phyloP scores from a whole-genome alignment of 2,888 invertebrate species.

The Tachina grossa region DNA sequence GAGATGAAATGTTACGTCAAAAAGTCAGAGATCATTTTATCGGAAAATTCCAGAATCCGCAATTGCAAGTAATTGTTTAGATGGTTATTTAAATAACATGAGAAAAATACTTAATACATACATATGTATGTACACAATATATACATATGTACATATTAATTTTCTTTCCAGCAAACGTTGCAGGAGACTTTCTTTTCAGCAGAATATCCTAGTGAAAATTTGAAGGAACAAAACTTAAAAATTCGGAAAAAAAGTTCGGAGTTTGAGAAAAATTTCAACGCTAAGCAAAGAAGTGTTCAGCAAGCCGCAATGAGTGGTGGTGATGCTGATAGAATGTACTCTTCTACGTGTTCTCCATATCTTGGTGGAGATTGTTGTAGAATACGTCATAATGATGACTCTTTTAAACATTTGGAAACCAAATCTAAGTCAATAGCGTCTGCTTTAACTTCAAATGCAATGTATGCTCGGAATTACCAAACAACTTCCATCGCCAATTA shows the following conservation, averaged over 20 bases:
- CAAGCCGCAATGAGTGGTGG: slow-evolving; percentile 63
- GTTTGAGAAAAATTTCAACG: background rate
- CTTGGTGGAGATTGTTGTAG: slow-evolving; percentile 47
- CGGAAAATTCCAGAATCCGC: slow-evolving; percentile 31
- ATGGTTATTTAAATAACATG: background rate
- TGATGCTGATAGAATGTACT: slow-evolving; percentile 71
- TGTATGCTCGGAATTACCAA: slow-evolving; percentile 23
- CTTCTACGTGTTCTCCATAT: background rate
- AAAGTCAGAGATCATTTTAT: slow-evolving; percentile 69
- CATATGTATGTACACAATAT: no score
- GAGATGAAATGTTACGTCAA: slow-evolving; percentile 51
- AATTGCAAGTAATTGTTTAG: slow-evolving; percentile 23
- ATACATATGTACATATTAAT: background rate
- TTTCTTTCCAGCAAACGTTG: slow-evolving; percentile 2
- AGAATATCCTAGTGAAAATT: slow-evolving; percentile 15
- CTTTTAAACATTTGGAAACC: slow-evolving; percentile 1
- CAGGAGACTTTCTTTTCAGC: background rate
- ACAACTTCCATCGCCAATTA: slow-evolving; percentile 8
- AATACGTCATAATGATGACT: slow-evolving; percentile 14
- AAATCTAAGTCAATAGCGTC: slow-evolving; percentile 27
- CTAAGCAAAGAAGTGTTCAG: slow-evolving; percentile 2
- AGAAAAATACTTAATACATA: background rate
- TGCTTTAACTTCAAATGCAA: background rate
- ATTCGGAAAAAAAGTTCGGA: slow-evolving; percentile 32
- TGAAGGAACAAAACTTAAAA: slow-evolving; percentile 52